A percentile compares a stretch with the other conserved stretches of the same genome.
Evolutionary conservation across 1,140 invertebrate genomes (phyloP).

Genomic region (Ganaspis sp.): DNA sequence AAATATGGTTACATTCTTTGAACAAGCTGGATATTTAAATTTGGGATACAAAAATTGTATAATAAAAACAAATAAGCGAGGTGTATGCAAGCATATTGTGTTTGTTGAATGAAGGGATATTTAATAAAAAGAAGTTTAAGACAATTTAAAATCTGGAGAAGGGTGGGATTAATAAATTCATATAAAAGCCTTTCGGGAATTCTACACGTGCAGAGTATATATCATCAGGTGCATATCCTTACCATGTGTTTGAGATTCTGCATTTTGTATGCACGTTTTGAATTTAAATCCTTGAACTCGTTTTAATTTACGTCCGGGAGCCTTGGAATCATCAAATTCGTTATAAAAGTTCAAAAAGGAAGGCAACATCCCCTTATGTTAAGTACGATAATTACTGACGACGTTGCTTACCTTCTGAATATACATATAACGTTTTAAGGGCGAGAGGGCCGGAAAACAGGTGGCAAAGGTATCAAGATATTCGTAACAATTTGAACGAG

Average conservation of each 20-base stretch:
- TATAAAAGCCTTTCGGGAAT: background rate
- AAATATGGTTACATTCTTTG: no score
- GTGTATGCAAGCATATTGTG: background rate
- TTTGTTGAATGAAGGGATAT: background rate
- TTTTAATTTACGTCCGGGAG: slow-evolving; percentile 10
- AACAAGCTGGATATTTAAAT: background rate
- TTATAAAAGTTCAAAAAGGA: background rate
- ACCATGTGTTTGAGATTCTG: background rate
- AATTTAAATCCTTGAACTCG: slow-evolving; percentile 7
- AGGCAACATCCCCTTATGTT: slow-evolving; percentile 24
- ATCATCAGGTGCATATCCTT: background rate
- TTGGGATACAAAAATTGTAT: no score
- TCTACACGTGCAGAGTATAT: background rate
- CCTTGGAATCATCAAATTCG: background rate
- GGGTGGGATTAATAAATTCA: background rate
- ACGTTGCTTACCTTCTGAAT: background rate
- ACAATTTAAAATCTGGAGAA: slow-evolving; percentile 7
- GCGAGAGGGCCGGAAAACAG: slow-evolving; percentile 1
- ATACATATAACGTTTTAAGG: background rate
- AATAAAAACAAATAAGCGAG: background rate
- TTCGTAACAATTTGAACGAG: background rate
- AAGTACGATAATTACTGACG: slow-evolving; percentile 13
- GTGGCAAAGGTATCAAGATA: background rate
- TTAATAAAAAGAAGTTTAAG: background rate
- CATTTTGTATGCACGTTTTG: slow-evolving; percentile 2